Evolutionary conservation across 2,888 invertebrate species (phyloP), one percentile per base, ranked within the genome.

Genomic region (Thysanoteuthis rhombus): DNA sequence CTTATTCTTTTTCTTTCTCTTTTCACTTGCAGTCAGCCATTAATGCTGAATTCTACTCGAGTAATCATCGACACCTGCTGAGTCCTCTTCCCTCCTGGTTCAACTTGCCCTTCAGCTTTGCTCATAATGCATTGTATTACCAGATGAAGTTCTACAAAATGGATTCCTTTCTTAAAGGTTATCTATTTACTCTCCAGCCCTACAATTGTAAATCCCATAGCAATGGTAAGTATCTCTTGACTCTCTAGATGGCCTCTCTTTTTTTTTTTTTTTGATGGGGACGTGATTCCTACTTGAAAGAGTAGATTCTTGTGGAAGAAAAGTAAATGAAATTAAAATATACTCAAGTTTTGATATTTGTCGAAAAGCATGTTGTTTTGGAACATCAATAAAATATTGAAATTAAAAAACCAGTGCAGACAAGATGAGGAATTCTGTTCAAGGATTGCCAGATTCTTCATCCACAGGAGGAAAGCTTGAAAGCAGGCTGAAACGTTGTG

Each of bases 31-130:
- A 96, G 96, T 95, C 95, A 25, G 95, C 95, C 47, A 94, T 96
- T 32, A 94, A 94, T 38, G 95, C 94, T 8, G 96, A 96, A 93
- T 94, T 95, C 47, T 96, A 95, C 93, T 94, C 93, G 89, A 95
- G 94, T 93, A 95, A 95, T 42, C 94, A 94, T 1, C 94, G 95
- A 36, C 96, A 96, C 94, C 94, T 96, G 93, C 94, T 95, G 42
- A 96, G 95, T 93, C 94, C 95, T 28, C 94, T 96, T 92, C 96
- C 96, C 1, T 95, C 95, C 0, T 92, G 95, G 25, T 94, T 95
- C 91, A 96, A 96, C 94, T 95, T 95, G 19, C 47, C 96, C 39
- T 95, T 96, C 94, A 95, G 96, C 16, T 96, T 94, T 94, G 96
- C 96, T 38, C 75, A 47, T 22, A 58, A 75, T 93, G 47, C 75